Conservation (phyloP, 2,888 invertebrate genomes). For the Cremastinae sp. region DNA sequence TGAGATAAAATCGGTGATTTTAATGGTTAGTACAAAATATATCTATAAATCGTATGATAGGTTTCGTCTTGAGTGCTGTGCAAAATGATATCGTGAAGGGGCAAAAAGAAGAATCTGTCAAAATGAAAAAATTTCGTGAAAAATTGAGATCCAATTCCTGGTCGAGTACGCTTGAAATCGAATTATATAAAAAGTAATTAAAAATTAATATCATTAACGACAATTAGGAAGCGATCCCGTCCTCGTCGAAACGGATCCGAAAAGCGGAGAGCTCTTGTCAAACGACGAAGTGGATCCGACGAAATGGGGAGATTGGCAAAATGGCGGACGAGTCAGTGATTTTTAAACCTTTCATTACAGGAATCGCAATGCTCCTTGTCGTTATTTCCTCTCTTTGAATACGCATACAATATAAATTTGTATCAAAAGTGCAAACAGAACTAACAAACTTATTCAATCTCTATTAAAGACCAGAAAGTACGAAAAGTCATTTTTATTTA, state of each 20-base stretch:
- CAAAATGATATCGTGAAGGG: slow-evolving; percentile 23
- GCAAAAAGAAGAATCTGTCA: slow-evolving; percentile 63
- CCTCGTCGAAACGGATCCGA: slow-evolving; percentile 70
- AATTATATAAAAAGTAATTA: not conserved
- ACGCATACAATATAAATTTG: slow-evolving; percentile 58
- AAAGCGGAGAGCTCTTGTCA: slow-evolving; percentile 69
- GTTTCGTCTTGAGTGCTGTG: slow-evolving; percentile 15
- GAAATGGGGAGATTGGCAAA: slow-evolving; percentile 77
- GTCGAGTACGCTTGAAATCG: slow-evolving; percentile 36
- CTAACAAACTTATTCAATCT: slow-evolving; percentile 61
- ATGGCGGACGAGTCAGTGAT: slow-evolving; percentile 73
- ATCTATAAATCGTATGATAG: slow-evolving; percentile 26
- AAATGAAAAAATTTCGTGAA: slow-evolving; percentile 73
- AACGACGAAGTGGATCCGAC: slow-evolving; percentile 73
- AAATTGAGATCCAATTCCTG: slow-evolving; percentile 64
- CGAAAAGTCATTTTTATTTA: slow-evolving; percentile 55
- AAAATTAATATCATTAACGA: slow-evolving; percentile 11
- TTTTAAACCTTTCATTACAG: slow-evolving; percentile 67
- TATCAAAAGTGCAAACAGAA: slow-evolving; percentile 65
- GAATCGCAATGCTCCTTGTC: slow-evolving; percentile 28
- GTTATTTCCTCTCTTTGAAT: slow-evolving; percentile 36
- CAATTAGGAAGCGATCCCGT: slow-evolving; percentile 63
- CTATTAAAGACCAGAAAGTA: slow-evolving; percentile 63
- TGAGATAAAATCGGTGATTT: not conserved
- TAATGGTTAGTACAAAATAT: not conserved